Evolutionary conservation across 2,888 invertebrate genomes (phyloP).

Genomic region (Hypercompe scribonia): DNA sequence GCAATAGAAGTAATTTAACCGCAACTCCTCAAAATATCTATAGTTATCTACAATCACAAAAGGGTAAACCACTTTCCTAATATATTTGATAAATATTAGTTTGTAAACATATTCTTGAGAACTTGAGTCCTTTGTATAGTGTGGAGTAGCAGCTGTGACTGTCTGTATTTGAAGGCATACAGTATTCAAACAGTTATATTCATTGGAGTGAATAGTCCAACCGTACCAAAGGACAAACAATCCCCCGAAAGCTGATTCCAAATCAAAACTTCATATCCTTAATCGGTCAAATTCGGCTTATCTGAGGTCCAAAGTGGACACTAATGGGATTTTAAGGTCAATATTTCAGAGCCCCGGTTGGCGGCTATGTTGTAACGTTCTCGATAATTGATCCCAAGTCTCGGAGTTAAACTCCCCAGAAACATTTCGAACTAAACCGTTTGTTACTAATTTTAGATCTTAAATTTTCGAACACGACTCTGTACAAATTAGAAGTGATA

Average conservation of each 20-base stretch:
- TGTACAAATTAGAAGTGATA: slow-evolving; percentile 16
- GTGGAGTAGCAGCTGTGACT: slow-evolving; percentile 2
- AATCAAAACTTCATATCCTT: slow-evolving; percentile 67
- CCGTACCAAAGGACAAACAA: slow-evolving; percentile 33
- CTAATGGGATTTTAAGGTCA: slow-evolving; percentile 80
- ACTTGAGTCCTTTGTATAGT: background rate
- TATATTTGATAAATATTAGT: background rate
- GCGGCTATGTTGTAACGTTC: slow-evolving; percentile 54
- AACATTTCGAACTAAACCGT: slow-evolving; percentile 53
- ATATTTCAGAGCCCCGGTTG: slow-evolving; percentile 70
- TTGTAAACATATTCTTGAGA: background rate
- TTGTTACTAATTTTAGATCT: slow-evolving; percentile 54
- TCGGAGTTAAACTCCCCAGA: slow-evolving; percentile 55
- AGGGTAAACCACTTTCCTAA: background rate
- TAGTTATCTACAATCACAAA: background rate
- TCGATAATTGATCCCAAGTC: slow-evolving; percentile 74
- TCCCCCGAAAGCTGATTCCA: slow-evolving; percentile 51
- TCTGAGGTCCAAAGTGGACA: slow-evolving; percentile 70
- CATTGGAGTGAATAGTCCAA: slow-evolving; percentile 29
- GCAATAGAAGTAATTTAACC: background rate
- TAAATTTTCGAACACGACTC: slow-evolving; percentile 52
- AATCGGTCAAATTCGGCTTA: slow-evolving; percentile 75
- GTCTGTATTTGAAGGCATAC: slow-evolving; percentile 2
- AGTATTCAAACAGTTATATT: slow-evolving; percentile 21
- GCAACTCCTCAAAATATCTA: background rate